A percentile compares a stretch with the other conserved stretches of the same genome.
phyloP scores from a whole-genome alignment of 2,888 invertebrate genomes.

The Idaea dimidiata region DNA sequence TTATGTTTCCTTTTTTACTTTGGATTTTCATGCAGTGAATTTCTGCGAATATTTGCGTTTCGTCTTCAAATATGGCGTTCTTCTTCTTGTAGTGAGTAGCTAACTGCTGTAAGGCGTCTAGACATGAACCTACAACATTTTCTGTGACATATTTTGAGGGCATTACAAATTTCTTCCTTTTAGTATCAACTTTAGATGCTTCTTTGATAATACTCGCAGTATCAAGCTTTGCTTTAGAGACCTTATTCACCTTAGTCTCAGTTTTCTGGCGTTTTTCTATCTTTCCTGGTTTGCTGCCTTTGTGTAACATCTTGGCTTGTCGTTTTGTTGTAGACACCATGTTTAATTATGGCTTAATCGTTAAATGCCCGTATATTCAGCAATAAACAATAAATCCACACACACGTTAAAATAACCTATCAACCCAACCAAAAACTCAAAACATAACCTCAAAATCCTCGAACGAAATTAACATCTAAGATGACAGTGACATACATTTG shows the following conservation, averaged over 20 bases:
- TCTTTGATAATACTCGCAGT: conserved; percentile 15
- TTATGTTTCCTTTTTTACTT: conserved; percentile 79
- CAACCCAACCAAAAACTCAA: background rate
- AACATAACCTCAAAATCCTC: background rate
- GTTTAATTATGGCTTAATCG: background rate
- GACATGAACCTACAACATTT: conserved; percentile 47
- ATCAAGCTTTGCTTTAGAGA: conserved; percentile 19
- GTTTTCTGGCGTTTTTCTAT: conserved; percentile 3
- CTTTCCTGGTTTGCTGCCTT: background rate
- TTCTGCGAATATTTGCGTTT: conserved; percentile 81
- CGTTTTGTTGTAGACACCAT: conserved; percentile 1
- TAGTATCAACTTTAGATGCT: conserved; percentile 21
- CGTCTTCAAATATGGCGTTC: conserved; percentile 79
- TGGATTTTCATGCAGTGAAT: conserved; percentile 84
- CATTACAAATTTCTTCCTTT: conserved; percentile 55
- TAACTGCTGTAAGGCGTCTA: conserved; percentile 56
- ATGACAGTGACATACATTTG: background rate
- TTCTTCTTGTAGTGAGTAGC: conserved; percentile 51
- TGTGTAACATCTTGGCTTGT: background rate
- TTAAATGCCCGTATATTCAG: background rate
- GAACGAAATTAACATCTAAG: background rate
- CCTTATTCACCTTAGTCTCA: background rate
- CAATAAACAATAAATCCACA: background rate
- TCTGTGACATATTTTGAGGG: conserved; percentile 59
- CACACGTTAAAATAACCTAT: background rate